Evolutionary conservation across 2,113 vertebrate species (phyloP).

Genomic region (Nannobrachium achirus): DNA sequence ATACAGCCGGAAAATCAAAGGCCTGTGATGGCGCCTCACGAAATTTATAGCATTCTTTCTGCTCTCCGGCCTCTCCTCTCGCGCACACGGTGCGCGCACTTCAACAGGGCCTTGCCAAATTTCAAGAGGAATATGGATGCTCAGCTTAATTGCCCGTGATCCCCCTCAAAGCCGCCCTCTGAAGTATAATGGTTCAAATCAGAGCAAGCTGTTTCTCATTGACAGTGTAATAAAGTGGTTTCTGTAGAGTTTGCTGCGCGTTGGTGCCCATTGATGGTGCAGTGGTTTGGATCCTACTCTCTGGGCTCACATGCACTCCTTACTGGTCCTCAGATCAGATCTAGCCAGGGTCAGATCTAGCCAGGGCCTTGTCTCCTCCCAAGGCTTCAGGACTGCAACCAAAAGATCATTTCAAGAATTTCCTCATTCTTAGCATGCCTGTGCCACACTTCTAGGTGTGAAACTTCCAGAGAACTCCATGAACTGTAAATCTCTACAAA

Average conservation of each 20-base stretch:
- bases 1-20: conserved; percentile 55
- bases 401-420: conserved; percentile 18
- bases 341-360: too few relatives aligned
- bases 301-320: too few relatives aligned
- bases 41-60: conserved; percentile 63
- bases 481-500: conserved; percentile 30
- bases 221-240: conserved; percentile 54
- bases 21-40: conserved; percentile 47
- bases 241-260: conserved; percentile 31
- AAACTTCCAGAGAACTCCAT: neutral
- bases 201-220: conserved; percentile 72
- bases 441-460: conserved; percentile 9
- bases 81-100: neutral
- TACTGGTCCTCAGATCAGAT: too few relatives aligned
- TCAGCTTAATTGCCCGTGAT: conserved; percentile 63
- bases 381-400: conserved; percentile 9
- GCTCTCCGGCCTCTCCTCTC: conserved; percentile 24
- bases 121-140: conserved; percentile 55
- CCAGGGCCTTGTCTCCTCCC: neutral
- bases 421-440: conserved; percentile 3
- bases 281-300: neutral
- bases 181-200: conserved; percentile 55
- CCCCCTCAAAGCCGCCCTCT: conserved; percentile 43
- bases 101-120: conserved; percentile 44
- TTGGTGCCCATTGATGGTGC: too few relatives aligned